These are phyloP conservation scores for Neodiprion pinetum DNA, from an alignment of 1,140 invertebrate genomes.

Conservation along the genomic window DNA sequence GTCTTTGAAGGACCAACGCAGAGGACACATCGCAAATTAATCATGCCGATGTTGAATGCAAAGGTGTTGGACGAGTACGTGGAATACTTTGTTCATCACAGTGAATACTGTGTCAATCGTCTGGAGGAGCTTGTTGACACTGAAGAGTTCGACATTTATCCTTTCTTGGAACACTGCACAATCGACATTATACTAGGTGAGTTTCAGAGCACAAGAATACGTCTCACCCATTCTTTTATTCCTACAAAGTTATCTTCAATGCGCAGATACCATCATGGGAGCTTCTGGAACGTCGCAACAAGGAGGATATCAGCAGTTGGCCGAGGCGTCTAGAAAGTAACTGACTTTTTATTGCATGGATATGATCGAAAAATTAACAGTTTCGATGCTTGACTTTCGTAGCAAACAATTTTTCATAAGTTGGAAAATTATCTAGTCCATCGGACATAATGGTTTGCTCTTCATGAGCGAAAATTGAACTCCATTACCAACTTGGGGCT, in stretches of 20 bases:
- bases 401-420: too few relatives aligned
- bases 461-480: not conserved
- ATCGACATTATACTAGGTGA: conserved; percentile 48
- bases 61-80: conserved; percentile 45
- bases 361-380: not conserved
- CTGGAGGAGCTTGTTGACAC: conserved; percentile 30
- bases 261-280: conserved; percentile 33
- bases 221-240: conserved; percentile 6
- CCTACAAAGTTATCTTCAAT: not conserved
- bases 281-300: conserved; percentile 26
- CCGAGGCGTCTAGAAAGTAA: conserved; percentile 33
- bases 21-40: conserved; percentile 52
- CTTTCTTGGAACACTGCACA: conserved; percentile 37
- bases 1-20: conserved; percentile 40
- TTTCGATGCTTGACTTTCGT: too few relatives aligned
- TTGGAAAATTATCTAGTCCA: too few relatives aligned
- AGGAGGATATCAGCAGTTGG: conserved; percentile 28
- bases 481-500: not conserved
- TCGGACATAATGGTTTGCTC: too few relatives aligned
- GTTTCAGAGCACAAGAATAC: conserved; percentile 31
- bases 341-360: not conserved
- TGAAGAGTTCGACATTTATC: conserved; percentile 46
- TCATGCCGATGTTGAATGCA: conserved; percentile 49
- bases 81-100: conserved; percentile 45
- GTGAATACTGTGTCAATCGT: conserved; percentile 23